Evolutionary conservation across 2,888 invertebrate species (phyloP).

Genomic region (Agriotes lineatus): DNA sequence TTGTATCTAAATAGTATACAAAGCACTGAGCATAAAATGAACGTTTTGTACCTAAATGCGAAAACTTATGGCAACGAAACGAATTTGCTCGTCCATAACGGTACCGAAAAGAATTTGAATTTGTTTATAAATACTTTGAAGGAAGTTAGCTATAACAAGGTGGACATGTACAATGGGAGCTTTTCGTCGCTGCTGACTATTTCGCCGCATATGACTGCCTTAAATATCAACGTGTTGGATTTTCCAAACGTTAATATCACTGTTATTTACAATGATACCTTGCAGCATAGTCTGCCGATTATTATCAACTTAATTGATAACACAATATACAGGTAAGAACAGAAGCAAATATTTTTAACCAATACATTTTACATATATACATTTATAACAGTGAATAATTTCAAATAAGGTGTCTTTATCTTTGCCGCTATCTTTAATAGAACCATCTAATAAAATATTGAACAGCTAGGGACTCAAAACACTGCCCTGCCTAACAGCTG

Average conservation of each 20-base stretch:
- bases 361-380: no score
- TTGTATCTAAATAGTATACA: slow-evolving; percentile 74
- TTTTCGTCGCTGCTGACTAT: slow-evolving; percentile 74
- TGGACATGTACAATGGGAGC: slow-evolving; percentile 74
- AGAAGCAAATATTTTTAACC: no score
- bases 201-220: slow-evolving; percentile 76
- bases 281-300: slow-evolving; percentile 83
- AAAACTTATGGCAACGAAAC: slow-evolving; percentile 73
- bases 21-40: slow-evolving; percentile 74
- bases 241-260: slow-evolving; percentile 71
- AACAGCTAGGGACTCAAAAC: no score
- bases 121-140: slow-evolving; percentile 59
- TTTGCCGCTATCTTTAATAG: no score
- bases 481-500: no score
- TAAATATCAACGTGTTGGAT: slow-evolving; percentile 71
- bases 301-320: slow-evolving; percentile 80
- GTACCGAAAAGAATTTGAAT: slow-evolving; percentile 62
- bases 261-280: slow-evolving; percentile 83
- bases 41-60: slow-evolving; percentile 73
- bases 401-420: no score
- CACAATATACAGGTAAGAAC: slow-evolving; percentile 75
- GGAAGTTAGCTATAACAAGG: slow-evolving; percentile 60
- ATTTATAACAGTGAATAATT: no score
- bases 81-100: slow-evolving; percentile 74
- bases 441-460: no score